Evolutionary conservation across 2,888 invertebrate genomes (phyloP).

Genomic region (Drosophila subquinaria): DNA sequence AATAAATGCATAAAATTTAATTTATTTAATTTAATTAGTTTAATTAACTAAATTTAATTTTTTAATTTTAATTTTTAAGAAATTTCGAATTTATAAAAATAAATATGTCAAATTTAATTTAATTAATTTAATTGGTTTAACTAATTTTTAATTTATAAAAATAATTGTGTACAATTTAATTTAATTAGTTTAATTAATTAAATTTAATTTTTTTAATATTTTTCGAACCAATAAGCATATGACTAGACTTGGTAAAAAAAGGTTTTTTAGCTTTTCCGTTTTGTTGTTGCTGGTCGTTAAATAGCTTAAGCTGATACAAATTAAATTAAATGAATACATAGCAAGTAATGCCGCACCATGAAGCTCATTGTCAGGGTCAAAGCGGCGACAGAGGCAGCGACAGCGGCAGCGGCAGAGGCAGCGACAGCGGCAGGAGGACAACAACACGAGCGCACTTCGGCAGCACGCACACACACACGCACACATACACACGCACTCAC

Average conservation of each 20-base stretch:
- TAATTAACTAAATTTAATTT: too few species aligned
- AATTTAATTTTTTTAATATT: too few species aligned
- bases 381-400: constrained; percentile 2
- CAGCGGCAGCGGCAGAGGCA: background rate
- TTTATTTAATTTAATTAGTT: too few species aligned
- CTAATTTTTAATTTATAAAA: too few species aligned
- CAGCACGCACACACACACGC: constrained; percentile 34
- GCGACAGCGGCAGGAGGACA: background rate
- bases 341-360: constrained; percentile 47
- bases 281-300: constrained; percentile 57
- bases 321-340: constrained; percentile 71
- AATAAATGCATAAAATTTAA: too few species aligned
- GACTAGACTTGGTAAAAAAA: background rate
- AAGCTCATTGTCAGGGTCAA: constrained; percentile 68
- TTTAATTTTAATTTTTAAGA: too few species aligned
- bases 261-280: constrained; percentile 46
- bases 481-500: constrained; percentile 32
- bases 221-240: too few species aligned
- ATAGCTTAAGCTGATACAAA: constrained; percentile 68
- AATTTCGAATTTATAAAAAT: too few species aligned
- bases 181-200: too few species aligned
- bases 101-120: too few species aligned
- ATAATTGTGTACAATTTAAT: too few species aligned
- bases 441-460: constrained; percentile 37
- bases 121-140: too few species aligned